Conservation (phyloP, 2,888 invertebrate species). For the Athetis lepigone region DNA sequence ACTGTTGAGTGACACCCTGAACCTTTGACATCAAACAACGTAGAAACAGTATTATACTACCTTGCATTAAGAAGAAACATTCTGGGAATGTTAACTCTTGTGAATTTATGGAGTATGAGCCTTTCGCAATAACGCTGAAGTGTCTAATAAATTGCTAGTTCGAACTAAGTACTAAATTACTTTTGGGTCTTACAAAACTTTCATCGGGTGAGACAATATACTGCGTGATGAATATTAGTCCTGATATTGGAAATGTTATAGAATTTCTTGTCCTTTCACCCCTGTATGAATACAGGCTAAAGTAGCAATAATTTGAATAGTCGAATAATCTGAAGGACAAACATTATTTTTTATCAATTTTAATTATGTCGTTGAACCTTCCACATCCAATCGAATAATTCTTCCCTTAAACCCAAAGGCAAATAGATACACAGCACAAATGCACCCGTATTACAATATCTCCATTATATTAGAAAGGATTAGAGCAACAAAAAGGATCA, state of each 20-base stretch:
- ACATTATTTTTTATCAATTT: neutral
- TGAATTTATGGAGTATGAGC: constrained; percentile 30
- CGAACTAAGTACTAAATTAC: constrained; percentile 6
- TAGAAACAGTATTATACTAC: neutral
- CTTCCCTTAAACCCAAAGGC: constrained; percentile 2
- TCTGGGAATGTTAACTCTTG: constrained; percentile 16
- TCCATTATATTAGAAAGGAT: constrained; percentile 49
- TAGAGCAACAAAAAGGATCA: constrained; percentile 56
- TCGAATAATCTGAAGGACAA: neutral
- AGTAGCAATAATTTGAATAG: neutral
- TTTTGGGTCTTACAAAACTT: constrained; percentile 8
- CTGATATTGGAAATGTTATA: neutral
- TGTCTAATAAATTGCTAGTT: constrained; percentile 20
- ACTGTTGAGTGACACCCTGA: neutral
- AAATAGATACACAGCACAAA: constrained; percentile 39
- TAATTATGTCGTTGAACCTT: neutral
- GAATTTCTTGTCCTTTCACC: neutral
- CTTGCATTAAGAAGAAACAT: constrained; percentile 11
- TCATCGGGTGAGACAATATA: neutral
- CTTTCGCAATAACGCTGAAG: constrained; percentile 23
- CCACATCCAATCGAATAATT: neutral
- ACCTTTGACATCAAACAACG: constrained; percentile 15
- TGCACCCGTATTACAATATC: constrained; percentile 32
- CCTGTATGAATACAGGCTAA: neutral
- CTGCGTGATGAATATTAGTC: neutral